Conservation (phyloP, 2,113 vertebrate species). For the Pteruthius melanotis region DNA sequence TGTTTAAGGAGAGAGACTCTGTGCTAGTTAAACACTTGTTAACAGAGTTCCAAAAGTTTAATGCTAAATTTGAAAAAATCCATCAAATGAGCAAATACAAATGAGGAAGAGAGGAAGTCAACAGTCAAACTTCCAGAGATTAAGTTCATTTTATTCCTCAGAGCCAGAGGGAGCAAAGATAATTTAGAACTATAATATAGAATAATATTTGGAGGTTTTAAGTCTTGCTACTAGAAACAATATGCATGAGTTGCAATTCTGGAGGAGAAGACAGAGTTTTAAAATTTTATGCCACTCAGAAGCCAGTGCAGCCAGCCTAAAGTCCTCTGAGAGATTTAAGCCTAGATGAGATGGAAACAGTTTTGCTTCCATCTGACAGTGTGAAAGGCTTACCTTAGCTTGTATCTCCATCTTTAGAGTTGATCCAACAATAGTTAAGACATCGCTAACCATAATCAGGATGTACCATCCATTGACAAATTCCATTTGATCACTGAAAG, state of each 20-base stretch:
- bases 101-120: not conserved
- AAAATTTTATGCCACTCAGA: not conserved
- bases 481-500: slow-evolving; percentile 86
- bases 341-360: not conserved
- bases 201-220: not conserved
- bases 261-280: not conserved
- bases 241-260: not conserved
- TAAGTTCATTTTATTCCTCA: not conserved
- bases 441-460: slow-evolving; percentile 87
- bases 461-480: slow-evolving; percentile 97
- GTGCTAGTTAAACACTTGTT: not conserved
- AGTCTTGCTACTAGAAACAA: not conserved
- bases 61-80: not conserved
- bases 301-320: not conserved
- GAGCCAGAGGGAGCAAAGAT: not conserved
- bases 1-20: not conserved
- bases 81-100: not conserved
- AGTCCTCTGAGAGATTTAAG: not conserved
- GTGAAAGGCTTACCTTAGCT: slow-evolving; percentile 79
- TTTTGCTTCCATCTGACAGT: not conserved
- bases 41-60: not conserved
- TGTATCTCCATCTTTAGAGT: slow-evolving; percentile 94
- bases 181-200: not conserved
- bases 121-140: not conserved
- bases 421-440: slow-evolving; percentile 85